Evolutionary conservation across 1,140 invertebrate genomes (phyloP), one percentile per base, ranked within the genome.

Genomic region (Macrocentrus cingulum): DNA sequence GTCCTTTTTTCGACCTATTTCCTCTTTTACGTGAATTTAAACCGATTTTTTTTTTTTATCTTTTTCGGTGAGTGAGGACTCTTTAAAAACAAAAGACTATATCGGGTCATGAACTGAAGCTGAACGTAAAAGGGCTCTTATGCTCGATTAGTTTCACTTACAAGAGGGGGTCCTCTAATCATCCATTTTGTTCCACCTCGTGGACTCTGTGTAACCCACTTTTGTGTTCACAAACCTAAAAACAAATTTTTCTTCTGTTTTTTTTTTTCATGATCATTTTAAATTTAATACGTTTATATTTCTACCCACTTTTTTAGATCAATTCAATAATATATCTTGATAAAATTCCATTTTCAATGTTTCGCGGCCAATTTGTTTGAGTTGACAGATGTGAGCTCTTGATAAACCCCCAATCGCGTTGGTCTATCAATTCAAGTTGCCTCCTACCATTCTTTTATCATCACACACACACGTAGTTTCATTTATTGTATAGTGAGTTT

Each of bases 361-460:
- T 3, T 5, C 15, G 8, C 15, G 3, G 8, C 15, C 11, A 3
- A 11, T n/a, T 15, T 39, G 8, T 39, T 22, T 15, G 41, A 39
- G 15, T 20, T 34, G 60, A 66, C 65, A 66, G 65, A 66, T 66
- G 65, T 39, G 29, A 48, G 45, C 20, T 4, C 22, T 48, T 11
- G 46, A 48, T 7, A n/a, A n/a, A n/a, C 20, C 6, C 13, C n/a
- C 29, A 34, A 49, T 34, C 25, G 25, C 11, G 16, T 22, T 49
- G 6, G n/a, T 29, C 13, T 18, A 23, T 49, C 36, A 49, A 49
- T 49, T 49, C 46, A 49, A 49, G 46, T 49, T 34, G 23, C 16
- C 36, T 34, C 16, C 22, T 34, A 29, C 29, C 25, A 23, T 29
- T 15, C 29, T 15, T 13, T 15, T 6, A 29, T 49, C 8, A 5